Base-by-base conservation (phyloP, 2,888 invertebrate genomes). In the Sphaerophoria rueppellii region DNA sequence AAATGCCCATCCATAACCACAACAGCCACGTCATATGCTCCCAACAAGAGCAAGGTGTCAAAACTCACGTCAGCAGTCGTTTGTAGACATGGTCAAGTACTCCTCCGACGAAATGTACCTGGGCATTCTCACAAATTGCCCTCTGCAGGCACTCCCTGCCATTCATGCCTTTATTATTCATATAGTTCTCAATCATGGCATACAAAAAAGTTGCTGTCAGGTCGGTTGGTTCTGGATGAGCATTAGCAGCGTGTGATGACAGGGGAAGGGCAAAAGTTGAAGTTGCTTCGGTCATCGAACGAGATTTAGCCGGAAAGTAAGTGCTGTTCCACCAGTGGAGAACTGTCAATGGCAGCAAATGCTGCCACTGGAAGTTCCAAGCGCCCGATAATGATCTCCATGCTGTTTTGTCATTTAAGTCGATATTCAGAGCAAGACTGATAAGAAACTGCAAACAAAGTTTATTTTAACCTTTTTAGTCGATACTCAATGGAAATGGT, bases 61-160 rank as follows among this genome's bases (percentile, higher is more conserved):
- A 7, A 80, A 76, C 83, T 76, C 55, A 85, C 83, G 80, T 83
- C 40, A 80, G 32, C 11, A 83, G 12, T 2, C 83, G 83, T 24
- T 75, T 48, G 14, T 75, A 83, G 40, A 80, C 67, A 40, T 52
- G 58, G 50, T 83, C 83, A 12, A 83, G 40, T 12, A 75, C 67
- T 1, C 83, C 83, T 1, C 80, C 80, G 1, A 83, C 83, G n/a
- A 67, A 72, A 48, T 71, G 65, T 16, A 83, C 80, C 35, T 83
- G 83, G 0, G 83, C 74, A 32, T 83, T 83, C 40, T 80, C 71
- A 12, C 83, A 83, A 55, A 83, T 80, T 9, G 83, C 80, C 79
- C 83, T 58, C 50, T 60, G 70, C 12, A 83, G 52, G 35, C 83
- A 85, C 43, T 72, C 71, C 4, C 75, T 61, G 16, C 83, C 83